Percentiles rank a stretch among this genome's conserved stretches.
Evolutionary conservation across 2,797 vertebrate genomes (phyloP).

Genomic region (Bradypus variegatus): DNA sequence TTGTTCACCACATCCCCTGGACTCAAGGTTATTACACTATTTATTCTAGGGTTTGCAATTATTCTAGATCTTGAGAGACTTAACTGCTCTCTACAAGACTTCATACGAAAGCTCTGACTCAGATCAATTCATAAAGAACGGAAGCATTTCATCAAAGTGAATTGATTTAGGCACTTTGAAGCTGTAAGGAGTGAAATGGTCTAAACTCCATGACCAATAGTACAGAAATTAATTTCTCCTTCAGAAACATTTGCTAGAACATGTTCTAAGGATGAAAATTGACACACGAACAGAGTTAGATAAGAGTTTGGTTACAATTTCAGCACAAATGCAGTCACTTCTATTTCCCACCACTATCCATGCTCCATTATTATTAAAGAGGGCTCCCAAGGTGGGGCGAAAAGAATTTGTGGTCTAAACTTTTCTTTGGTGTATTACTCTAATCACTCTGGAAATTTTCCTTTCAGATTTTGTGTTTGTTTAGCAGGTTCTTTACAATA

Average conservation of each 20-base stretch:
- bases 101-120: conserved; percentile 26
- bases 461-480: conserved; percentile 53
- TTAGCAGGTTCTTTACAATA: conserved; percentile 51
- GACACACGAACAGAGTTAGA: conserved; percentile 27
- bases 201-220: not conserved
- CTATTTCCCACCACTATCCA: conserved; percentile 50
- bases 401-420: conserved; percentile 40
- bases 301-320: conserved; percentile 42
- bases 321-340: conserved; percentile 31
- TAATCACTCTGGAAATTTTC: conserved; percentile 53
- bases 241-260: conserved; percentile 43
- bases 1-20: not conserved
- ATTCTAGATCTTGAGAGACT: conserved; percentile 25
- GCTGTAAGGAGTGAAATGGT: not conserved
- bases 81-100: not conserved
- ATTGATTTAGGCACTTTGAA: conserved; percentile 14
- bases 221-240: conserved; percentile 22
- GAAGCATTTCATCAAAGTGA: conserved; percentile 14
- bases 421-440: conserved; percentile 21
- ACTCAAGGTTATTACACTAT: conserved; percentile 4
- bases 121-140: conserved; percentile 17
- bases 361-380: conserved; percentile 45
- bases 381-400: conserved; percentile 2
- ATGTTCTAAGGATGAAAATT: conserved; percentile 26
- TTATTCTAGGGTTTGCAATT: not conserved